A percentile compares a stretch with the other conserved stretches of the same genome.
Conservation (phyloP, 2,888 invertebrate genomes). For the Idaea dimidiata region DNA sequence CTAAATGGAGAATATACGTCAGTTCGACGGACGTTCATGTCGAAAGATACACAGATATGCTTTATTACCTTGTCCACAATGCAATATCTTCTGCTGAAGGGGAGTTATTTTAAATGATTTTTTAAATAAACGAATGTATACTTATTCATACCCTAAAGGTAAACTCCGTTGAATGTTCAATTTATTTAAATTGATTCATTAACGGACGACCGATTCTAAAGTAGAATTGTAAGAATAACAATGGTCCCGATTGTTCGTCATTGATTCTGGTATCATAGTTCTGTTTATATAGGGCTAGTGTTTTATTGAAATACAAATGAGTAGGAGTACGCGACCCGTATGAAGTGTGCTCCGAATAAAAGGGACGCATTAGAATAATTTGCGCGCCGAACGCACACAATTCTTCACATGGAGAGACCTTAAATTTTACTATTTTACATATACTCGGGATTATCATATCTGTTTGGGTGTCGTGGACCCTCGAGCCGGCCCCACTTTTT, state of each 20-base stretch:
- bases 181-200: slow-evolving; percentile 73
- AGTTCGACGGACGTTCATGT: slow-evolving; percentile 50
- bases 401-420: slow-evolving; percentile 80
- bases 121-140: slow-evolving; percentile 49
- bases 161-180: slow-evolving; percentile 63
- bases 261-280: slow-evolving; percentile 57
- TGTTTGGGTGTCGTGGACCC: slow-evolving; percentile 66
- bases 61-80: slow-evolving; percentile 59
- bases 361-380: slow-evolving; percentile 80
- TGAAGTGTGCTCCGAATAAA: slow-evolving; percentile 77
- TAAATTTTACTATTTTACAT: slow-evolving; percentile 81
- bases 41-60: slow-evolving; percentile 36
- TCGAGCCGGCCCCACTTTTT: slow-evolving; percentile 65
- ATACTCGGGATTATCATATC: slow-evolving; percentile 80
- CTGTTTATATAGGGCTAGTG: slow-evolving; percentile 77
- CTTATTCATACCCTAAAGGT: slow-evolving; percentile 57
- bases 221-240: slow-evolving; percentile 58
- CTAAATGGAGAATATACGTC: slow-evolving; percentile 59
- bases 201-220: slow-evolving; percentile 58
- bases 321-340: slow-evolving; percentile 63
- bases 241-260: slow-evolving; percentile 6
- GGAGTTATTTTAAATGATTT: slow-evolving; percentile 54
- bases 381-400: slow-evolving; percentile 73
- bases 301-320: slow-evolving; percentile 80
- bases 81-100: slow-evolving; percentile 46